Evolutionary conservation across 1,140 invertebrate genomes (phyloP), one percentile per base, ranked within the genome.

Genomic region (Archegozetes longisetosus): DNA sequence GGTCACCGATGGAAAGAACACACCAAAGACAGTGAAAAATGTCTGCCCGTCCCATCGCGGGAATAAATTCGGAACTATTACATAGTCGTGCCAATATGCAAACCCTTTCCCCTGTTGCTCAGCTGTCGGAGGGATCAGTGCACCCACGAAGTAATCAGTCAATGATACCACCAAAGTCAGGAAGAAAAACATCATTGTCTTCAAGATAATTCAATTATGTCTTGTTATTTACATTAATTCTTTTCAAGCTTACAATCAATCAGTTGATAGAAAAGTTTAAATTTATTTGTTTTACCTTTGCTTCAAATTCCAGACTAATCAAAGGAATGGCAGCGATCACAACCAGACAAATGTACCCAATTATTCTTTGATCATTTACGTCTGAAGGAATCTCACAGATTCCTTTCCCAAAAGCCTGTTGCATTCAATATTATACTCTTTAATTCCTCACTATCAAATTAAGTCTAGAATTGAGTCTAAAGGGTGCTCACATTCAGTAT

Each of bases 1-100:
- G 26, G 92, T 97, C 13, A 91, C 91, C 0, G 93, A 92, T 14
- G 93, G 93, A 70, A 98, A 98, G 74, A 96, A 98, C 55, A 97
- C 88, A 9, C 90, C 81, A 74, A 97, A 93, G 0, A 96, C 88
- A 1, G 88, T 88, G 73, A 96, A 96, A 74, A 97, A 93, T 40
- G 20, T 51, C 52, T 62, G 48, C 3, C 54, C 61, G 26, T 48
- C 58, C 48, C n/a, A 57, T 24, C 64, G 56, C 0, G 62, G 62
- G 4, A 52, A 24, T 2, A 66, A 22, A 49, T 66, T 66, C 17
- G 22, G 17, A 4, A 32, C 32, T 17, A 48, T 48, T 4, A 58
- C 57, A 3, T 50, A 6, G 20, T 28, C 12, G 20, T 53, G 28
- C 50, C 50, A 60, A 25, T 51, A 50, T 3, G 40, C 3, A 14